Evolutionary conservation across 2,797 vertebrate species (phyloP), one percentile per base, ranked within the genome.

Genomic region (Oreonectes daqikongensis): DNA sequence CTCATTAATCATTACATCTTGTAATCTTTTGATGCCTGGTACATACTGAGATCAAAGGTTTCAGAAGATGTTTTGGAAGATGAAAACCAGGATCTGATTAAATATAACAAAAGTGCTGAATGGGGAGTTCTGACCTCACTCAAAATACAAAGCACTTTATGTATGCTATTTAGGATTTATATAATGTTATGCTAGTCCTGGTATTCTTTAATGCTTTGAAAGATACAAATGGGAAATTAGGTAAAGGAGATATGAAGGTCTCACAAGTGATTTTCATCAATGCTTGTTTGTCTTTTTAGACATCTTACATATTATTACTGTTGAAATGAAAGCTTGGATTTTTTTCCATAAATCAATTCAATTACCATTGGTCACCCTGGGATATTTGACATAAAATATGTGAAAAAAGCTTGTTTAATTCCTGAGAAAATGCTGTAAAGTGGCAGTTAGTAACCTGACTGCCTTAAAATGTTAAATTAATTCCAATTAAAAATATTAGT

Each of bases 1-100:
- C 14, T 44, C 79, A 77, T 81, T 73, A 77, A 81, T 81, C 79
- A 77, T 70, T 11, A 24, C 22, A 68, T 64, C 66, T 61, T 67
- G 38, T 60, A 52, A 55, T 69, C 55, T 72, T 81, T 81, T 78
- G 71, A 80, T 64, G 78, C 68, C 53, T 57, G 75, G 48, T 50
- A 40, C 44, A 71, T 40, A 5, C 20, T 61, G 2, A 72, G 63
- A 75, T 83, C 72, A 81, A 72, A 60, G 55, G 57, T 30, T 59
- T 69, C 2, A 5, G n/a, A 60, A 65, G 57, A 1, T 1, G 38
- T 68, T 26, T 18, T 68, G 20, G 52, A 35, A 59, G 11, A 76
- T 69, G 65, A 60, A 22, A 22, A 48, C 28, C n/a, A 38, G 14
- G 28, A 60, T 50, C 8, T 12, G 15, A 38, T 46, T 20, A 60